Evolutionary conservation across 2,797 vertebrate species (phyloP), one percentile per base, ranked within the genome.

Genomic region (Tadarida brasiliensis): DNA sequence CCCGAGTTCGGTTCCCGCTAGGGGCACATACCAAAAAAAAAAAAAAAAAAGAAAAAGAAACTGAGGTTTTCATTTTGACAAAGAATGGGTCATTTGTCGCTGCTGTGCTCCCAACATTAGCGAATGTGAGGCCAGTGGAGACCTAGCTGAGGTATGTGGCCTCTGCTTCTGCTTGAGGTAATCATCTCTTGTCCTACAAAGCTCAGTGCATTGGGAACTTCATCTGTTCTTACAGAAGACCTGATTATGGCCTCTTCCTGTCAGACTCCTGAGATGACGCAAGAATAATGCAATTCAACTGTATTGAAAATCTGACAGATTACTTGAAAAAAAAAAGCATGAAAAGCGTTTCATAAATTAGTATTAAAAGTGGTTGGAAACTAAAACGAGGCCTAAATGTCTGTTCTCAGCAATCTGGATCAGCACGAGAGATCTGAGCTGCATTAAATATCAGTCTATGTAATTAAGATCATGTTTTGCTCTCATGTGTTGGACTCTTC

Each of bases 61-160:
- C 7, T 1, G 39, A 71, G 24, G 4, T 86, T 82, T 74, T 35
- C 61, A 12, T 67, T 65, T 90, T 7, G 30, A 11, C 6, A 39
- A 65, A 92, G 59, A 51, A 65, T 28, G 20, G 11, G 28, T 28
- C 65, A 33, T 59, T 51, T 14, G 8, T 78, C 4, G 12, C 7
- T 51, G 6, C 30, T n/a, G 16, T 20, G 30, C 2, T 6, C 28
- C 5, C 3, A 6, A 0, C 2, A 6, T 9, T 22, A 47, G 54
- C 0, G 1, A 63, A 2, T 1, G 1, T 39, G 54, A 14, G 61
- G 1, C 3, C 20, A 24, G 0, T 14, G 61, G 71, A 77, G 28
- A 71, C 59, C 61, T 9, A 6, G n/a, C 0, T 5, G n/a, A 51
- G 16, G 20, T 1, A 8, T 15, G n/a, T 14, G 28, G 33, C 7